Evolutionary conservation across 2,797 vertebrate genomes (phyloP), one percentile per base, ranked within the genome.

Genomic region (Ctenochaetus hawaiiensis): DNA sequence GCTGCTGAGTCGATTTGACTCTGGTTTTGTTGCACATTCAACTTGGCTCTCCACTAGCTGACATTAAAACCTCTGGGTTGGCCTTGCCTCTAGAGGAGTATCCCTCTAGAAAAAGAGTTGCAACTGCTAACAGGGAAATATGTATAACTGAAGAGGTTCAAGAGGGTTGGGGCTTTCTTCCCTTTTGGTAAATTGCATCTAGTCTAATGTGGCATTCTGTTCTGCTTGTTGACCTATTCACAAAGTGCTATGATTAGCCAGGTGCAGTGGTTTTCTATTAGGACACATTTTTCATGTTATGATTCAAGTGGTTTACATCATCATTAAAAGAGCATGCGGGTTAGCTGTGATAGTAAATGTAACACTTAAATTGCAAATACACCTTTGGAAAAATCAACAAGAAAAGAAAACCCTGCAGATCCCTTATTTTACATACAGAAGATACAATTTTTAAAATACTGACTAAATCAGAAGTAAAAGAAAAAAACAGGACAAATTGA

Each of bases 51-150:
- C 10, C 39, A 39, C 39, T 8, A 39, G 39, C 10, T 39, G 39
- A 39, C 39, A 39, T 39, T 39, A 39, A 39, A 8, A 53, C 77
- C 73, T 78, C 48, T 59, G 41, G 67, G 54, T 30, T 75, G 70
- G 62, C 63, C 71, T 71, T 8, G 53, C 59, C 65, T 75, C 45
- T 39, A 39, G 39, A 39, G 16, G 53, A 77, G 60, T 23, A 39
- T 34, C 20, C 43, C 17, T 62, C 30, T 12, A 37, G 48, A 74
- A n/a, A 60, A 56, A 70, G 16, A 71, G 20, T n/a, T 51, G 51
- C 6, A 80, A 23, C 16, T 49, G 43, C 6, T 22, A 22, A 26
- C n/a, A 9, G 12, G 26, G 14, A 65, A 77, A 71, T 54, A 9
- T 6, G 12, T 14, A 47, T 14, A 47, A 47, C 10, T 14, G 12